Evolutionary conservation across 37 sponge, comb jelly and placozoan species (phyloP), one percentile per base, ranked within the genome.

Genomic region (Aphrocallistes beatrix): DNA sequence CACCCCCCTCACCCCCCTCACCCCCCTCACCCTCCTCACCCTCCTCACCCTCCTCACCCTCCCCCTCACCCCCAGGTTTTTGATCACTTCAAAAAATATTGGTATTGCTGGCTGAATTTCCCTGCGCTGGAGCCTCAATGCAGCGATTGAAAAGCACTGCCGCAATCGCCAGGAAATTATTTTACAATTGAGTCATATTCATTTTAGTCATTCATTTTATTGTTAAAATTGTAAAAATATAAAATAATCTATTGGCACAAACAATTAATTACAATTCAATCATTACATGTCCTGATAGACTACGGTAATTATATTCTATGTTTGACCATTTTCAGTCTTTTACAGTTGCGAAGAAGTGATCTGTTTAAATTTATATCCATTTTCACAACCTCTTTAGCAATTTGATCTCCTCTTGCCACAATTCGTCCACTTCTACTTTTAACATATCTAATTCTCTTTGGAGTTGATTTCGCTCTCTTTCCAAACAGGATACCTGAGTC

Each of bases 351-450:
- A 30, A 25, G 75, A 60, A 60, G 75, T 60, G 75, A 60, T 60
- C n/a, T 60, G 21, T 16, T 60, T n/a, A n/a, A n/a, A 19, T 60
- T 60, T 6, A 19, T 25, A 19, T 60, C n/a, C 34, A 30, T 60
- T 60, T 6, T 60, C 75, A 60, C 75, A 60, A 60, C 6, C 75
- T 19, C 75, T 60, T 19, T 60, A 60, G n/a, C 25, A 60, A 30
- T 60, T 60, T 60, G 10, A 60, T 60, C n/a, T 60, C 75, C 75
- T 60, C 75, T 3, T 60, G 75, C 75, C 75, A 60, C 34, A 60
- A 60, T 28, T 60, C 75, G n/a, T 19, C n/a, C 75, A 60, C 75
- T 60, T 60, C 75, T 30, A 60, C n/a, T 28, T 28, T 60, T 8
- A 60, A 30, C 75, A 60, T 19, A 28, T 30, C n/a, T 60, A 60